Evolutionary conservation across 2,113 vertebrate species (phyloP).

Genomic region (Rhizomys pruinosus): DNA sequence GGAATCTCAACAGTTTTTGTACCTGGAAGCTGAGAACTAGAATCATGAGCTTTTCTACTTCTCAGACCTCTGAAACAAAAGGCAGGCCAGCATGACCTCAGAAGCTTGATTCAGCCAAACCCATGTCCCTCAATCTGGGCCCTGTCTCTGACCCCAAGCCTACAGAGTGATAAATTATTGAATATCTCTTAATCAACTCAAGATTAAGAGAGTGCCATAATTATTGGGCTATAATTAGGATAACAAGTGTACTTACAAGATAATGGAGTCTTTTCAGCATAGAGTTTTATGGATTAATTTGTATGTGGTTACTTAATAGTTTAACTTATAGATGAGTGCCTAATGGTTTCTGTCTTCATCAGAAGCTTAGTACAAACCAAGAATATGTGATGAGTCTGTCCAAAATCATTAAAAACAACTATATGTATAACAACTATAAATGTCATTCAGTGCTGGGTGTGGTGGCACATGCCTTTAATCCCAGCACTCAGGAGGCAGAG

Average conservation of each 20-base stretch:
- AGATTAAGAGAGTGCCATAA: background rate
- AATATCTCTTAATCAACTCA: background rate
- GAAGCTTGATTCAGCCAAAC: background rate
- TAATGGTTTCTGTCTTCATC: conserved; percentile 25
- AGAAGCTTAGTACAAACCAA: background rate
- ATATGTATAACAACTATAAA: background rate
- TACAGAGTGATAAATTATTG: background rate
- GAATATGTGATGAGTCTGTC: background rate
- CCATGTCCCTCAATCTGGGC: background rate
- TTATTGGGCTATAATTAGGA: background rate
- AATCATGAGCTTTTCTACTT: background rate
- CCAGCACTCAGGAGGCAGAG: no score
- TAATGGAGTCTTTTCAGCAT: background rate
- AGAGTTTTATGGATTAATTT: conserved; percentile 10
- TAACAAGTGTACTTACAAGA: background rate
- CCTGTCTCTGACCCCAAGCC: background rate
- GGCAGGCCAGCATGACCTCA: background rate
- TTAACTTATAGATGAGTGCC: background rate
- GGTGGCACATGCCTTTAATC: no score
- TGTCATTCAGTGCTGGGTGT: no score
- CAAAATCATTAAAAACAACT: conserved; percentile 32
- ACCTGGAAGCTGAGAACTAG: background rate
- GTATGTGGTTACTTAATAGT: conserved; percentile 8
- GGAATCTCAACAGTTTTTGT: conserved; percentile 4
- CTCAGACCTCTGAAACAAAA: background rate